A percentile compares a stretch with the other conserved stretches of the same genome.
phyloP scores from a whole-genome alignment of 2,888 invertebrate species.

The Clivina fossor region DNA sequence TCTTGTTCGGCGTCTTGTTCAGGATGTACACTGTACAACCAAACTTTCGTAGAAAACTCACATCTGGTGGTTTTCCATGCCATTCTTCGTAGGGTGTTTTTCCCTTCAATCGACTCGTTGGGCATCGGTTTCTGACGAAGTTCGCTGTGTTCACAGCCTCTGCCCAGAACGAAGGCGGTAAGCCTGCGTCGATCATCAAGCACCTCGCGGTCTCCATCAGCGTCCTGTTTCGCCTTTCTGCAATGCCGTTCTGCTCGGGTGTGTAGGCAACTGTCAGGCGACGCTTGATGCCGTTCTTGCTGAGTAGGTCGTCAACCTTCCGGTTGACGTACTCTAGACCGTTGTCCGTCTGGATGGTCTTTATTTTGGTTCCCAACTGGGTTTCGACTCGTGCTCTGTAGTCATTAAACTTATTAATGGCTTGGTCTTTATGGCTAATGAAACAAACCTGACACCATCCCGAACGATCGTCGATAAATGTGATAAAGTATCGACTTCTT shows the following conservation, averaged over 20 bases:
- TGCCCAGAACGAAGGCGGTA: constrained; percentile 40
- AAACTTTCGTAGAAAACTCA: constrained; percentile 16
- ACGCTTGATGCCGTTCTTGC: neutral
- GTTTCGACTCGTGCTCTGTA: constrained; percentile 37
- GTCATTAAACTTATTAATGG: constrained; percentile 36
- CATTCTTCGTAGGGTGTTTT: constrained; percentile 32
- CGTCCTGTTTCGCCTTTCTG: constrained; percentile 42
- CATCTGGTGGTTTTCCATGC: constrained; percentile 18
- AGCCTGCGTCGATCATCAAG: constrained; percentile 38
- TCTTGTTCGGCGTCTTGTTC: constrained; percentile 10
- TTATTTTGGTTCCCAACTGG: constrained; percentile 36
- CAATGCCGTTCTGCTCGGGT: constrained; percentile 41
- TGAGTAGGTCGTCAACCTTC: constrained; percentile 15
- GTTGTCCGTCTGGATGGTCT: constrained; percentile 39
- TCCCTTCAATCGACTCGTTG: constrained; percentile 35
- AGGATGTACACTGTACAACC: constrained; percentile 13
- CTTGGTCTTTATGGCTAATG: constrained; percentile 38
- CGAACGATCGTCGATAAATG: constrained; percentile 37
- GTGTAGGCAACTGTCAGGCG: constrained; percentile 34
- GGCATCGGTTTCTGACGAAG: constrained; percentile 43
- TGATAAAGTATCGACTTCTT: constrained; percentile 33
- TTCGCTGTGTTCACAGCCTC: constrained; percentile 43
- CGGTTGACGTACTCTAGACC: constrained; percentile 36
- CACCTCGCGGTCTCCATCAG: constrained; percentile 40
- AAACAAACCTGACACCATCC: constrained; percentile 35